Percentiles rank a stretch among this genome's conserved stretches.
phyloP scores from a whole-genome alignment of 2,888 invertebrate genomes.

The Minunthozetes semirufus region DNA sequence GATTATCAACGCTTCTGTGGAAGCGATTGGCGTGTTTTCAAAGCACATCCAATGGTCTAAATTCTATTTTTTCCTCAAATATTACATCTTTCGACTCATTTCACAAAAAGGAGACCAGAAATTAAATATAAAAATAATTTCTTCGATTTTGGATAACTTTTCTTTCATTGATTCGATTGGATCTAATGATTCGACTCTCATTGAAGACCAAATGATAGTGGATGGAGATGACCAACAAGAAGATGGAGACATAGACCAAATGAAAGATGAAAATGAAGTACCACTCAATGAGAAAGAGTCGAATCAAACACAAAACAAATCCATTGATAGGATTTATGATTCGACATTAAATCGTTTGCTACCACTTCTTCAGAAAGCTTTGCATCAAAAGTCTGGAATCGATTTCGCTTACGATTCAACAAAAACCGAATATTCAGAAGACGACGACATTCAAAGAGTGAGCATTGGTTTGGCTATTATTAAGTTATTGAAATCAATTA shows the following conservation, averaged over 20 bases:
- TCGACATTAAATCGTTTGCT: slow-evolving; percentile 64
- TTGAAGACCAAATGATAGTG: background rate
- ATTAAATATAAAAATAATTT: slow-evolving; percentile 58
- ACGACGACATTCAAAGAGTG: slow-evolving; percentile 76
- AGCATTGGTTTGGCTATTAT: slow-evolving; percentile 89
- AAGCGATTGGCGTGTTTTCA: slow-evolving; percentile 67
- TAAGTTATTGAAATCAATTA: slow-evolving; percentile 79
- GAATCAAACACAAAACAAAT: background rate
- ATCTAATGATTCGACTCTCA: background rate
- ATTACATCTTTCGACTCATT: slow-evolving; percentile 69
- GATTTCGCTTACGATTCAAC: slow-evolving; percentile 60
- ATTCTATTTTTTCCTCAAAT: slow-evolving; percentile 72
- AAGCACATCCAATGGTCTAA: slow-evolving; percentile 78
- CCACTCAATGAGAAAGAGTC: background rate
- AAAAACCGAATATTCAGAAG: slow-evolving; percentile 46
- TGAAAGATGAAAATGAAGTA: slow-evolving; percentile 43
- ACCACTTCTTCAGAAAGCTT: slow-evolving; percentile 68
- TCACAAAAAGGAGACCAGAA: slow-evolving; percentile 63
- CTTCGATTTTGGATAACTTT: slow-evolving; percentile 36
- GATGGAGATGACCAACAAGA: no score
- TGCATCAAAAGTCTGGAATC: slow-evolving; percentile 50
- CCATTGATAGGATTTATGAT: slow-evolving; percentile 67
- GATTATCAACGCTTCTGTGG: slow-evolving; percentile 75
- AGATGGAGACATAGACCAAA: slow-evolving; percentile 40
- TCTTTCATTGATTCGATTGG: slow-evolving; percentile 12